Conservation (phyloP, 2,888 invertebrate genomes). For the Epiperipatus broadwayi region DNA sequence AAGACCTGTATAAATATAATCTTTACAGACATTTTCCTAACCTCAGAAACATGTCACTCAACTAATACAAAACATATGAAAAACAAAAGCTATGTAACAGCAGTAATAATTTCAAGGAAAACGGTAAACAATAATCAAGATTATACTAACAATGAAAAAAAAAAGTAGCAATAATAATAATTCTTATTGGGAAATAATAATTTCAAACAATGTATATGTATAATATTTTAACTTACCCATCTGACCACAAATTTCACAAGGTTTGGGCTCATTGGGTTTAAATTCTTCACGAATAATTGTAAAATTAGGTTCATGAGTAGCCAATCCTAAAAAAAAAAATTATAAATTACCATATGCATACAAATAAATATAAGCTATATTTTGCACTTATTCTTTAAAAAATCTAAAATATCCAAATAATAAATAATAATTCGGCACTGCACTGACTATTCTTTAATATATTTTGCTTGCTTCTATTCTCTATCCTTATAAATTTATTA, state of each 20-base stretch:
- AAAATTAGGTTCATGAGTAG: constrained; percentile 96
- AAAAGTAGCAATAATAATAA: not conserved
- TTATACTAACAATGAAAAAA: not conserved
- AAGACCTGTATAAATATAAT: no score
- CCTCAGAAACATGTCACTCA: no score
- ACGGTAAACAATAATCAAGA: not conserved
- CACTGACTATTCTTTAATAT: no score
- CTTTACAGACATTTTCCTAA: no score
- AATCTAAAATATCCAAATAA: no score
- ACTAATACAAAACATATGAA: constrained; percentile 1
- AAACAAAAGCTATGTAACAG: not conserved
- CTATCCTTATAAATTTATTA: no score
- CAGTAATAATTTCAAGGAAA: not conserved
- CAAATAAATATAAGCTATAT: constrained; percentile 10
- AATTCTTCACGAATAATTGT: constrained; percentile 98
- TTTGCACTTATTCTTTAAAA: no score
- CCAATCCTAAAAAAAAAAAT: constrained; percentile 43
- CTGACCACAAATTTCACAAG: constrained; percentile 81
- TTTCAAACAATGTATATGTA: not conserved
- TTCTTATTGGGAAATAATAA: not conserved
- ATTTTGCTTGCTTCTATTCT: no score
- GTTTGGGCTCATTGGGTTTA: constrained; percentile 81
- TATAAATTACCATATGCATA: no score
- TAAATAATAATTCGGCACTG: no score
- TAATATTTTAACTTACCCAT: constrained; percentile 27